Conservation (phyloP, 2,888 invertebrate species). For the Apamea anceps region DNA sequence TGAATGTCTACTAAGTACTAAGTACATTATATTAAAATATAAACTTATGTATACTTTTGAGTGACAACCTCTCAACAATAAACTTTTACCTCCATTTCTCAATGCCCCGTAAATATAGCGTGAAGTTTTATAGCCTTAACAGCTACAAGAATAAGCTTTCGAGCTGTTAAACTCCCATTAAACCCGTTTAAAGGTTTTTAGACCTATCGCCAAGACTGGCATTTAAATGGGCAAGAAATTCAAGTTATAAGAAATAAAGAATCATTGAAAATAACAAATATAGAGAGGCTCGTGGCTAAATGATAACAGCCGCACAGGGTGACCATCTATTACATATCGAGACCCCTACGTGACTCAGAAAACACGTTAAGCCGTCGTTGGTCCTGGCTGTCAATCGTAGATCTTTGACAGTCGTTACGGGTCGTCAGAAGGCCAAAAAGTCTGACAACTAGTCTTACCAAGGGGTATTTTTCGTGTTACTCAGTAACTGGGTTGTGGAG, state of each 20-base stretch:
- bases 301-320: background rate
- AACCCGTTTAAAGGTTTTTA: slow-evolving; percentile 36
- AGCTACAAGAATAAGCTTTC: slow-evolving; percentile 38
- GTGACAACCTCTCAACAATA: slow-evolving; percentile 40
- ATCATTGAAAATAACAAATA: slow-evolving; percentile 27
- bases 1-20: no score
- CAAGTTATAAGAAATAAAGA: background rate
- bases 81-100: slow-evolving; percentile 41
- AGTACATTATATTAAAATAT: background rate
- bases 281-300: background rate
- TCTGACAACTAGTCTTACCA: background rate
- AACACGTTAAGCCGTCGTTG: no score
- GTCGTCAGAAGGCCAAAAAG: background rate
- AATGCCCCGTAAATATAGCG: slow-evolving; percentile 33
- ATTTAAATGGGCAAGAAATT: slow-evolving; percentile 13
- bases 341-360: no score
- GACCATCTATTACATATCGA: background rate
- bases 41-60: slow-evolving; percentile 3
- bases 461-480: background rate
- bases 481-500: background rate
- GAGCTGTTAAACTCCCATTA: slow-evolving; percentile 44
- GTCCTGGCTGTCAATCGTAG: no score
- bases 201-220: slow-evolving; percentile 2
- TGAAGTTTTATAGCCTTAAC: slow-evolving; percentile 47
- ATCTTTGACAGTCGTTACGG: background rate